phyloP scores from a whole-genome alignment of 1,140 invertebrate genomes.

The Drosophila ercepeae region DNA sequence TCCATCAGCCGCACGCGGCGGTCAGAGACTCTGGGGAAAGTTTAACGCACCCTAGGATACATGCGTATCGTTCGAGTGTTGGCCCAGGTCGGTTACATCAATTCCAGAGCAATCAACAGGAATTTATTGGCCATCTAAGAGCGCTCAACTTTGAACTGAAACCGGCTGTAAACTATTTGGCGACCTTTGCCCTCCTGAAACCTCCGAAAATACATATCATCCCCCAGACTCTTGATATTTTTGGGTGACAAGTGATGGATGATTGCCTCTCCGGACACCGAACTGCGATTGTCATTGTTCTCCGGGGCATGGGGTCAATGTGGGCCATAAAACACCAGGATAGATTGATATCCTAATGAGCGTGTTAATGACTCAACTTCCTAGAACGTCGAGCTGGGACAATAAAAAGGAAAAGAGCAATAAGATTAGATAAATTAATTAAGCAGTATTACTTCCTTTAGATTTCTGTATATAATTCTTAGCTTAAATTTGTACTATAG shows the following conservation, averaged over 20 bases:
- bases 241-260: constrained; percentile 56
- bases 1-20: constrained; percentile 16
- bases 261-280: constrained; percentile 2
- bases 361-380: constrained; percentile 17
- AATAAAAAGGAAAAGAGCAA: constrained; percentile 1
- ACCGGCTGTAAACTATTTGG: constrained; percentile 9
- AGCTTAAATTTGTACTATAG: constrained; percentile 1
- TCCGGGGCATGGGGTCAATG: constrained; percentile 17
- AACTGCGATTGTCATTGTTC: constrained; percentile 33
- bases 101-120: constrained; percentile 28
- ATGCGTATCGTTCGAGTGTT: constrained; percentile 26
- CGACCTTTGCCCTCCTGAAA: constrained; percentile 50
- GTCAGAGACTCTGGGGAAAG: constrained; percentile 21
- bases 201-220: constrained; percentile 19
- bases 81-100: constrained; percentile 54
- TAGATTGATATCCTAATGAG: constrained; percentile 3
- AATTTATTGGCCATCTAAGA: constrained; percentile 32
- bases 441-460: background rate
- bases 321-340: constrained; percentile 35
- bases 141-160: constrained; percentile 69
- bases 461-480: background rate
- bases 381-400: background rate
- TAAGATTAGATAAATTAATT: constrained; percentile 12
- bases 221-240: background rate
- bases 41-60: constrained; percentile 18